Conservation (phyloP, 2,797 vertebrate genomes). For the Borostomias antarcticus region DNA sequence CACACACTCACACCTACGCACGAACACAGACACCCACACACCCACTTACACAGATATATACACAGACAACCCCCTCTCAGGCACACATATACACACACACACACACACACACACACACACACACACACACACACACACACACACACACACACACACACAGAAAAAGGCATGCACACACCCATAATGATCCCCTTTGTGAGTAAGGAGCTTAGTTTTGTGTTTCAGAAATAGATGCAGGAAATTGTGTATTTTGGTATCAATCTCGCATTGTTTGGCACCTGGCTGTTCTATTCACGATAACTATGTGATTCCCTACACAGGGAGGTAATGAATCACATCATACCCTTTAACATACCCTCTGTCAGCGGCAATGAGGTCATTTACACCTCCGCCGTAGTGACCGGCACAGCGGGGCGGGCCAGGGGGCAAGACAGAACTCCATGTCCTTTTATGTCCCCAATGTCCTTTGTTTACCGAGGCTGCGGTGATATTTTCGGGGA, state of each 20-base stretch:
- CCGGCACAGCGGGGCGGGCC: not conserved
- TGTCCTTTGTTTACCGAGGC: not conserved
- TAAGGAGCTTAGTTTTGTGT: not conserved
- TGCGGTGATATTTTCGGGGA: slow-evolving; percentile 1
- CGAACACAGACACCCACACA: slow-evolving; percentile 7
- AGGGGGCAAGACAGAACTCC: not conserved
- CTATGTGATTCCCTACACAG: not conserved
- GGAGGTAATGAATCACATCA: not conserved
- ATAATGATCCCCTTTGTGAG: not conserved
- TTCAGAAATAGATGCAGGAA: not conserved
- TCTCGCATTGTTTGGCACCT: not conserved
- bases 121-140: not conserved
- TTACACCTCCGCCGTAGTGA: not conserved
- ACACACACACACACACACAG: not conserved
- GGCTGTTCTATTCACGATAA: not conserved
- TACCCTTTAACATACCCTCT: not conserved
- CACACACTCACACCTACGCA: no score
- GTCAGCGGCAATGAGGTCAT: not conserved
- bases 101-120: not conserved
- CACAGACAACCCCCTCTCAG: no score
- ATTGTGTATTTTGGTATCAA: not conserved
- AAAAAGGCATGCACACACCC: not conserved
- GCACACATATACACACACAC: not conserved
- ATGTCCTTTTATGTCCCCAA: not conserved
- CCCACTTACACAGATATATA: no score